Evolutionary conservation across 2,797 vertebrate species (phyloP).

Genomic region (Centropyge bicolor): DNA sequence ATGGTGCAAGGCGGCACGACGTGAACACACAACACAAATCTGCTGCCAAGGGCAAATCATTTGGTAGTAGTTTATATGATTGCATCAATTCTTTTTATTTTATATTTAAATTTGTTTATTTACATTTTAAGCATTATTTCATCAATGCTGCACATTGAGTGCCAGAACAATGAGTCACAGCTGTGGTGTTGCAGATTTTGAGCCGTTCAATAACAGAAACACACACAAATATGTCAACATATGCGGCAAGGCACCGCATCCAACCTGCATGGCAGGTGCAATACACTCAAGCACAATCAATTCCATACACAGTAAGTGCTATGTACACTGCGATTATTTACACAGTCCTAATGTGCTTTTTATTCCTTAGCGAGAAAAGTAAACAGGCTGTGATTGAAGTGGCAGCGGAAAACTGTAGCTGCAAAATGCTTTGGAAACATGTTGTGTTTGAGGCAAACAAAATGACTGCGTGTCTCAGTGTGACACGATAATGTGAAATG

Average conservation of each 20-base stretch:
- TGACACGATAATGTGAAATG: constrained; percentile 61
- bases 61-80: too few relatives aligned
- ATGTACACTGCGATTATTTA: constrained; percentile 24
- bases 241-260: background rate
- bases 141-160: background rate
- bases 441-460: constrained; percentile 42
- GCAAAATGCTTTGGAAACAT: constrained; percentile 33
- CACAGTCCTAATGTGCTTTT: constrained; percentile 23
- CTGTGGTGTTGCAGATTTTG: background rate
- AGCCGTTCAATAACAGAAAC: background rate
- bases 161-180: background rate
- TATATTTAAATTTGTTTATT: background rate
- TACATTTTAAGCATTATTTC: background rate
- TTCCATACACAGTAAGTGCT: constrained; percentile 2
- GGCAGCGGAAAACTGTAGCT: constrained; percentile 22
- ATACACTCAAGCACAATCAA: background rate
- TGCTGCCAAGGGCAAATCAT: too few relatives aligned
- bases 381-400: constrained; percentile 36
- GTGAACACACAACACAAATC: too few relatives aligned
- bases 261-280: constrained; percentile 11
- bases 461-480: constrained; percentile 37
- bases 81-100: too few relatives aligned
- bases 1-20: too few relatives aligned
- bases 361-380: constrained; percentile 7
- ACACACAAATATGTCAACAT: background rate